These are phyloP conservation scores for Bradynema listronoti DNA, from an alignment of 1,140 invertebrate genomes.

Conservation along the genomic window DNA sequence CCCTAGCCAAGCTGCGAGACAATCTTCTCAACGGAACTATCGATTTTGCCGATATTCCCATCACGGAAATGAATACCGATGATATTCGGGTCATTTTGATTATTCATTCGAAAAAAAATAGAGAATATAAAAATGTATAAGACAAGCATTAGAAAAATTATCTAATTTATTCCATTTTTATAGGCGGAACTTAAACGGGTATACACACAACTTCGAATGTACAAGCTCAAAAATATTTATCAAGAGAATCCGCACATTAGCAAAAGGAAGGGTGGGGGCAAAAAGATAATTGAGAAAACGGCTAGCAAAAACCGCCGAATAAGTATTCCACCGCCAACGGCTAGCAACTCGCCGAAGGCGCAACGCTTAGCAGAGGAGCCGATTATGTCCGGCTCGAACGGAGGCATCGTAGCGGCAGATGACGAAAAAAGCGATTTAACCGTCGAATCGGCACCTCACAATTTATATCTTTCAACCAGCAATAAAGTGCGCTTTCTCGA, in stretches of 20 bases:
- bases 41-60: slow-evolving; percentile 75
- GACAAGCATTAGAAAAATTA: too few species aligned
- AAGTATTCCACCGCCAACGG: slow-evolving; percentile 40
- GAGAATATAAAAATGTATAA: too few species aligned
- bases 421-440: slow-evolving; percentile 56
- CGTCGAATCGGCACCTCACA: slow-evolving; percentile 56
- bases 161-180: slow-evolving; percentile 23
- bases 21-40: slow-evolving; percentile 73
- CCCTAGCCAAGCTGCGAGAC: slow-evolving; percentile 62
- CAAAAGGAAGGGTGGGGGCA: slow-evolving; percentile 74
- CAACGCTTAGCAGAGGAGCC: slow-evolving; percentile 27
- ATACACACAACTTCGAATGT: slow-evolving; percentile 69
- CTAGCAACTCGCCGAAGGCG: slow-evolving; percentile 45
- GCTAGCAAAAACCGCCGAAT: slow-evolving; percentile 63
- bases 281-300: slow-evolving; percentile 80
- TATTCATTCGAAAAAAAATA: neutral
- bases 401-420: slow-evolving; percentile 37
- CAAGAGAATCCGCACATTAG: slow-evolving; percentile 90
- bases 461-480: slow-evolving; percentile 50
- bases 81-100: slow-evolving; percentile 69
- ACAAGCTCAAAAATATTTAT: slow-evolving; percentile 80
- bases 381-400: neutral
- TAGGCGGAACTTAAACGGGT: slow-evolving; percentile 79
- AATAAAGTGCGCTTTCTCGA: slow-evolving; percentile 43
- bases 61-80: slow-evolving; percentile 79